Percentiles rank a stretch among this genome's conserved stretches.
These are phyloP conservation scores for Promerops cafer DNA, from an alignment of 2,113 vertebrate genomes.

Conservation along the genomic window DNA sequence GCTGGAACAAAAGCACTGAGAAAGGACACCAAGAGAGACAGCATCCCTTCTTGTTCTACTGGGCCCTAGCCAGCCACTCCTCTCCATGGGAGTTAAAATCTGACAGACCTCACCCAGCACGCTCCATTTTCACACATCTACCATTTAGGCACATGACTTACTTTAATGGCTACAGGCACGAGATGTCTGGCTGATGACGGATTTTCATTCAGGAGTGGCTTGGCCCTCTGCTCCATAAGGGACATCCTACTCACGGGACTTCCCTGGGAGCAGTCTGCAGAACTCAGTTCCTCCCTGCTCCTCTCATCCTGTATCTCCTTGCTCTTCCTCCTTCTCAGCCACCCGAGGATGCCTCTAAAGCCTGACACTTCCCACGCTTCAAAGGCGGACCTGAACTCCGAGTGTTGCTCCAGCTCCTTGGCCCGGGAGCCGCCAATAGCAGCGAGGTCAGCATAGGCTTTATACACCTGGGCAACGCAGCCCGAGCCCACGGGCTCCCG, in stretches of 20 bases:
- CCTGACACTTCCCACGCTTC: constrained; percentile 78
- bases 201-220: neutral
- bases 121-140: neutral
- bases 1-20: neutral
- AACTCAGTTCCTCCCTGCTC: neutral
- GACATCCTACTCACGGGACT: neutral
- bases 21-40: neutral
- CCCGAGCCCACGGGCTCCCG: constrained; percentile 88
- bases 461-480: constrained; percentile 93
- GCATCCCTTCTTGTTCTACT: neutral
- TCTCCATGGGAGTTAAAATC: neutral
- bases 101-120: accelerated
- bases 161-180: constrained; percentile 91
- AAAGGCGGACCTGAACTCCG: constrained; percentile 59
- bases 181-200: constrained; percentile 33
- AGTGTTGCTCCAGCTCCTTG: constrained; percentile 25
- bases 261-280: neutral
- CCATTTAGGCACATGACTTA: constrained; percentile 44
- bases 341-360: constrained; percentile 46
- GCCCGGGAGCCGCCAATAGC: constrained; percentile 66
- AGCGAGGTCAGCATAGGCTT: constrained; percentile 76
- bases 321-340: constrained; percentile 52
- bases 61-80: neutral
- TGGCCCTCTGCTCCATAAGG: neutral
- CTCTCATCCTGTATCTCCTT: neutral